Conservation (phyloP, 2,113 vertebrate species). For the Sphaerodactylus townsendi region DNA sequence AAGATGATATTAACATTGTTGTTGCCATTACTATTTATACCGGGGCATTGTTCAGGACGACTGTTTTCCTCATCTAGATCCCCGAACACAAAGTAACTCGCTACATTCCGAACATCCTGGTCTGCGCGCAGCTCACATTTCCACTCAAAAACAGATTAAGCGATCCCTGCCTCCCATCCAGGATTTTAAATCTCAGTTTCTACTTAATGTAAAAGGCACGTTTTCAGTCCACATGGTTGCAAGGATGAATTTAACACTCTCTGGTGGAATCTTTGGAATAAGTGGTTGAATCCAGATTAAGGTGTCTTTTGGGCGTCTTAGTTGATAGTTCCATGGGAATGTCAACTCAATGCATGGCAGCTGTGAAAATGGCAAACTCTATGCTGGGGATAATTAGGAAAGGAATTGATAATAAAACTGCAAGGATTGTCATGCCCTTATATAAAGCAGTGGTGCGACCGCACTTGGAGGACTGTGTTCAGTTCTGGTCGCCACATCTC, state of each 20-base stretch:
- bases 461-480: no score
- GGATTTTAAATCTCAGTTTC: not conserved
- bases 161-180: no score
- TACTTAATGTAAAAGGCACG: not conserved
- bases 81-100: not conserved
- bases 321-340: no score
- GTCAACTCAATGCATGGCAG: no score
- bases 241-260: not conserved
- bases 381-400: no score
- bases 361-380: no score
- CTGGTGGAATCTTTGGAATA: not conserved
- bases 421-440: no score
- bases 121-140: not conserved
- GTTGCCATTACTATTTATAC: not conserved
- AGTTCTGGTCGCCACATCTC: no score
- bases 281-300: no score
- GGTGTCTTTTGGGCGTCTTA: no score
- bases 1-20: not conserved
- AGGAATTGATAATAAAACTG: no score
- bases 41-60: not conserved
- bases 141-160: not conserved
- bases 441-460: no score
- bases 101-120: not conserved
- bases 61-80: not conserved
- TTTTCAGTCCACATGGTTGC: not conserved